Percentiles rank a stretch among this genome's conserved stretches.
phyloP scores from a whole-genome alignment of 2,888 invertebrate species.

The Zaprionus lineosus region DNA sequence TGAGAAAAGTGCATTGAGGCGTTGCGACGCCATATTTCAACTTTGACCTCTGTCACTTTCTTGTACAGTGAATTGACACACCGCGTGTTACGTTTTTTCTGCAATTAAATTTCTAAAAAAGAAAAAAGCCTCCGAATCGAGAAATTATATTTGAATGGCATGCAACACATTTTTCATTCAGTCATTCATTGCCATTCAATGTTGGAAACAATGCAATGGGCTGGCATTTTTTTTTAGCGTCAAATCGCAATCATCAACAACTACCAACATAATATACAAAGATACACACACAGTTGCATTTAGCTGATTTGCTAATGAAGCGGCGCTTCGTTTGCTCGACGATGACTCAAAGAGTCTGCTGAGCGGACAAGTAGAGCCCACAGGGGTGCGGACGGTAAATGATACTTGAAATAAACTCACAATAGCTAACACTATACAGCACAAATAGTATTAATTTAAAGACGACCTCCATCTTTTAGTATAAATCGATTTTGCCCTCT shows the following conservation, averaged over 20 bases:
- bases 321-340: conserved; percentile 38
- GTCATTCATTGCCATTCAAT: conserved; percentile 68
- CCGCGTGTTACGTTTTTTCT: conserved; percentile 51
- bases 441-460: too few relatives aligned
- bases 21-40: conserved; percentile 54
- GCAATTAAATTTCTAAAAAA: conserved; percentile 69
- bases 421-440: conserved; percentile 13
- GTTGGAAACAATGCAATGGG: conserved; percentile 68
- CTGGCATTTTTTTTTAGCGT: conserved; percentile 56
- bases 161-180: conserved; percentile 62
- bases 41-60: conserved; percentile 63
- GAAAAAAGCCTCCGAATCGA: conserved; percentile 14
- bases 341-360: conserved; percentile 57
- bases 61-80: conserved; percentile 61
- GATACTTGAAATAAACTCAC: conserved; percentile 42
- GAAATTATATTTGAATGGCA: conserved; percentile 32
- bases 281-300: conserved; percentile 27
- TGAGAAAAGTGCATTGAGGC: conserved; percentile 56
- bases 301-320: conserved; percentile 65
- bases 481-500: too few relatives aligned
- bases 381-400: conserved; percentile 16
- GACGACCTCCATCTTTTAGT: too few relatives aligned
- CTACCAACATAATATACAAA: conserved; percentile 2
- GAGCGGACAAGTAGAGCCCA: conserved; percentile 2
- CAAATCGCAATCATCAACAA: conserved; percentile 15